Conservation (phyloP, 2,888 invertebrate species). For the Amphipoea oculea region DNA sequence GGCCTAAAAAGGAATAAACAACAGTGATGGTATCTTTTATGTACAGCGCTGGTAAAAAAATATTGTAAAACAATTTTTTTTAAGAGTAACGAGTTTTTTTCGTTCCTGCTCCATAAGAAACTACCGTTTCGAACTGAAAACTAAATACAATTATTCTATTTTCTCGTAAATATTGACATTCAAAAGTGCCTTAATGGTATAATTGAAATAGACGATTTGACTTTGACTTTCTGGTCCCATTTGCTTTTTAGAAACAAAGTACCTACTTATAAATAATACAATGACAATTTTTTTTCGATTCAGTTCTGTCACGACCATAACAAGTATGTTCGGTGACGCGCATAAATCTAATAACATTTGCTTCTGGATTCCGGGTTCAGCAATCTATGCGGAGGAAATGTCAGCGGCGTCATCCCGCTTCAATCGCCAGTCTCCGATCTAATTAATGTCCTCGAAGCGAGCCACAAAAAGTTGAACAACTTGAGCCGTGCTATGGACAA, state of each 20-base stretch:
- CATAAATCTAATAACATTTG: slow-evolving; percentile 68
- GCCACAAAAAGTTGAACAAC: slow-evolving; percentile 81
- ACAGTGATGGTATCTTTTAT: slow-evolving; percentile 15
- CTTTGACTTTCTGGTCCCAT: slow-evolving; percentile 9
- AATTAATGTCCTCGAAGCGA: slow-evolving; percentile 82
- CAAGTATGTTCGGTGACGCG: slow-evolving; percentile 66
- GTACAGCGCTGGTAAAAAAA: slow-evolving; percentile 1
- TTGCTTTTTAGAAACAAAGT: slow-evolving; percentile 15
- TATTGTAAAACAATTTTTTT: not conserved
- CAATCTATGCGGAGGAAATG: slow-evolving; percentile 82
- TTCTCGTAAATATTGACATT: not conserved
- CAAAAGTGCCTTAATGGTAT: not conserved
- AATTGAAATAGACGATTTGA: not conserved
- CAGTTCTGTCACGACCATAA: slow-evolving; percentile 50
- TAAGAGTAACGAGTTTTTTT: not conserved
- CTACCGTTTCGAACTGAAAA: not conserved
- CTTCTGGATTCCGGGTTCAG: slow-evolving; percentile 87
- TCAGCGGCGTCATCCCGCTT: slow-evolving; percentile 80
- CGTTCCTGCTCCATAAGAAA: not conserved
- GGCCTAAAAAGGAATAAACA: slow-evolving; percentile 21
- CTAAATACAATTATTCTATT: not conserved
- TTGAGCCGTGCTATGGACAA: slow-evolving; percentile 75
- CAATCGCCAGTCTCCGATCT: slow-evolving; percentile 81
- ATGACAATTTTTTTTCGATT: slow-evolving; percentile 37
- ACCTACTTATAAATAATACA: slow-evolving; percentile 8